These are phyloP conservation scores for Bradypodion ventrale DNA, from an alignment of 2,797 vertebrate genomes.

Conservation along the genomic window DNA sequence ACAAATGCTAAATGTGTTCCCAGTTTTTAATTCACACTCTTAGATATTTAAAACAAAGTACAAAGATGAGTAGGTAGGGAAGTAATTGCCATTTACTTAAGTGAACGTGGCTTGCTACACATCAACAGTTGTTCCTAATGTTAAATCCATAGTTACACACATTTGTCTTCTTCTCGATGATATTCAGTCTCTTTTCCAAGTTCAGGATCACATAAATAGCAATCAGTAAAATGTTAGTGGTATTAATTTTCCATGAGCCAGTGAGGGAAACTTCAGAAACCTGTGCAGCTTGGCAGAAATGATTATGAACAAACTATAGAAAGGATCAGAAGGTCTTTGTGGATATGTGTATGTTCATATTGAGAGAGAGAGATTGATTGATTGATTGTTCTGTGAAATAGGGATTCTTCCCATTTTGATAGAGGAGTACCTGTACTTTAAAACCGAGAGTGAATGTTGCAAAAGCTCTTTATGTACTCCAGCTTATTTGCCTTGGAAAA, in stretches of 20 bases:
- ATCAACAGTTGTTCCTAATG: constrained; percentile 26
- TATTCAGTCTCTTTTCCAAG: constrained; percentile 62
- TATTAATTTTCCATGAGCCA: constrained; percentile 63
- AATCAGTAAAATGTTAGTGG: constrained; percentile 53
- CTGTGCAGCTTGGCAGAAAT: constrained; percentile 29
- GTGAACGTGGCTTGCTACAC: constrained; percentile 2
- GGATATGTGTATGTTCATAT: too few relatives aligned
- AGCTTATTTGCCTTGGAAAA: constrained; percentile 8
- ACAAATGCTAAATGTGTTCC: neutral
- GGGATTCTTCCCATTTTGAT: neutral
- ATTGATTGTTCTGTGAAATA: neutral
- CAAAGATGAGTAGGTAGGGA: neutral
- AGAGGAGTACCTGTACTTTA: neutral
- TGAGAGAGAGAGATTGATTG: too few relatives aligned
- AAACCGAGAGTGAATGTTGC: neutral
- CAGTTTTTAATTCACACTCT: constrained; percentile 15
- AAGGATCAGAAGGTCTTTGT: too few relatives aligned
- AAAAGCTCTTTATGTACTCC: neutral
- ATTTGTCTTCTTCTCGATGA: constrained; percentile 39
- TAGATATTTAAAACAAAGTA: constrained; percentile 10
- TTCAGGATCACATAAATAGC: constrained; percentile 56
- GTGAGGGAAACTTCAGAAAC: constrained; percentile 49
- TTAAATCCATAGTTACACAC: constrained; percentile 38
- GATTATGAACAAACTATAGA: neutral
- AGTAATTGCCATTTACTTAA: constrained; percentile 8